phyloP scores from a whole-genome alignment of 1,140 invertebrate species.

The Zaprionus ghesquierei region DNA sequence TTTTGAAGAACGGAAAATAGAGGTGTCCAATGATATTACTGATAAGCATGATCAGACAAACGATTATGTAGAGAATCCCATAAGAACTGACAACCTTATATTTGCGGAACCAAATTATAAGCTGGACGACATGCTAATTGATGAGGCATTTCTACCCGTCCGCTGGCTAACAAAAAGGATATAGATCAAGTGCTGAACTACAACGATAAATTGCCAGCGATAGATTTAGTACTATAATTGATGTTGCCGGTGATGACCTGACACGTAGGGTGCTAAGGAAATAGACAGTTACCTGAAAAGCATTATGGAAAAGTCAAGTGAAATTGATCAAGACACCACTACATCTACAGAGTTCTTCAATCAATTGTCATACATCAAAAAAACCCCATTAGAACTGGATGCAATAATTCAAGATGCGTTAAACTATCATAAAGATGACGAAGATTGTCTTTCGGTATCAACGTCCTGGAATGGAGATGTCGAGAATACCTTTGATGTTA shows the following conservation, averaged over 20 bases:
- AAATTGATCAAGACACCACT: slow-evolving; percentile 15
- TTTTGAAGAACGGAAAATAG: background rate
- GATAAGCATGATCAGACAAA: background rate
- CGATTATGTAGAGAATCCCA: background rate
- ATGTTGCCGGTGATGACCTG: too few relatives aligned
- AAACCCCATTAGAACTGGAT: slow-evolving; percentile 20
- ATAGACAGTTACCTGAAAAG: too few relatives aligned
- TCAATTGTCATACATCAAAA: slow-evolving; percentile 16
- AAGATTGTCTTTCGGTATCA: slow-evolving; percentile 46
- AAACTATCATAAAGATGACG: slow-evolving; percentile 37
- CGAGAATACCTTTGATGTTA: background rate
- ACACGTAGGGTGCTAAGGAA: too few relatives aligned
- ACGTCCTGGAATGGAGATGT: slow-evolving; percentile 51
- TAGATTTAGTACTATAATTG: too few relatives aligned
- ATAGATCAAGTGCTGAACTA: background rate
- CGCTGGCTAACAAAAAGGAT: background rate
- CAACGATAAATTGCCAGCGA: background rate
- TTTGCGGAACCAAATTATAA: background rate
- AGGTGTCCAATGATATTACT: background rate
- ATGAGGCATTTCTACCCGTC: background rate
- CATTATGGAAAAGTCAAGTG: too few relatives aligned
- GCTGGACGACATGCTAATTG: slow-evolving; percentile 1
- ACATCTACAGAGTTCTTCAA: slow-evolving; percentile 13
- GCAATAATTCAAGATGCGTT: slow-evolving; percentile 13
- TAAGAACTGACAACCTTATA: background rate